A percentile compares a stretch with the other conserved stretches of the same genome.
These are phyloP conservation scores for Agelastica alni DNA, from an alignment of 2,888 invertebrate species.

Conservation along the genomic window DNA sequence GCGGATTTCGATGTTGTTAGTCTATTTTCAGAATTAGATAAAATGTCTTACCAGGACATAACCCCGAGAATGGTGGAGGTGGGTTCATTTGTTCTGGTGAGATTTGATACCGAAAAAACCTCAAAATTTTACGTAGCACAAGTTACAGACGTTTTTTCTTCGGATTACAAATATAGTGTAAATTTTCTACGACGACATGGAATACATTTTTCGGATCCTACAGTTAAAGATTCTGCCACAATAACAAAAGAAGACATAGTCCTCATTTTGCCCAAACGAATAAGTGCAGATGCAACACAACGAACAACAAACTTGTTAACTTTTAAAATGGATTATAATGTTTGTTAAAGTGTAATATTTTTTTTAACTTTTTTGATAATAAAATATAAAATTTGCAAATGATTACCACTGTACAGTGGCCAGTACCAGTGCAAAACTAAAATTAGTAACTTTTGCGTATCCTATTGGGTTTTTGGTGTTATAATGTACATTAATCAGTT, in stretches of 20 bases:
- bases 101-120: slow-evolving; percentile 1
- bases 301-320: too few species aligned
- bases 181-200: background rate
- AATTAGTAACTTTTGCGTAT: too few species aligned
- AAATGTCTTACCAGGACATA: slow-evolving; percentile 1
- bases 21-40: slow-evolving; percentile 1
- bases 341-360: too few species aligned
- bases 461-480: too few species aligned
- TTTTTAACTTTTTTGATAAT: too few species aligned
- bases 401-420: too few species aligned
- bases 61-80: background rate
- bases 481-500: too few species aligned
- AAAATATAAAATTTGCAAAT: too few species aligned
- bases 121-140: slow-evolving; percentile 5
- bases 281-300: background rate
- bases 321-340: too few species aligned
- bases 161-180: slow-evolving; percentile 1
- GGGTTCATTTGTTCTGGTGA: slow-evolving; percentile 7
- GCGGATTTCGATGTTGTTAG: background rate
- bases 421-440: too few species aligned
- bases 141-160: slow-evolving; percentile 3
- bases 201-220: background rate
- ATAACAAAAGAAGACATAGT: slow-evolving; percentile 2
- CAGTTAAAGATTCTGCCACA: slow-evolving; percentile 5
- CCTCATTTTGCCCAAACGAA: slow-evolving; percentile 1